Evolutionary conservation across 2,113 vertebrate species (phyloP).

Genomic region (Cichladusa arquata): DNA sequence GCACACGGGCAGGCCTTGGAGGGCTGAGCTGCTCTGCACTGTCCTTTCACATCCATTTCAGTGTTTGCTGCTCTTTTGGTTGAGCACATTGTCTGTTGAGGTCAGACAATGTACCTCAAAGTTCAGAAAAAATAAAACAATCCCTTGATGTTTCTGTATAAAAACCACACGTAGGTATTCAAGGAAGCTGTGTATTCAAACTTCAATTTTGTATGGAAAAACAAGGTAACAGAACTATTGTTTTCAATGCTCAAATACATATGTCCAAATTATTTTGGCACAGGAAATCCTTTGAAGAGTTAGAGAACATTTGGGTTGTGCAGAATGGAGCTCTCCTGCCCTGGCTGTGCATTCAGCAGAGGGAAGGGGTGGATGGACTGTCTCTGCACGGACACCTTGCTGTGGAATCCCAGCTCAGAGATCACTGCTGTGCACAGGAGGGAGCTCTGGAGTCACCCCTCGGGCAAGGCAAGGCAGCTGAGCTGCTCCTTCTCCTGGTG

Average conservation of each 20-base stretch:
- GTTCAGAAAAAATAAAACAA: background rate
- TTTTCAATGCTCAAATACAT: background rate
- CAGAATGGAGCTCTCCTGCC: background rate
- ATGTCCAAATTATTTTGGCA: background rate
- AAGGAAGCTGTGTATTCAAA: background rate
- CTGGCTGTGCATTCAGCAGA: background rate
- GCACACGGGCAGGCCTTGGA: background rate
- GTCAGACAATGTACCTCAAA: background rate
- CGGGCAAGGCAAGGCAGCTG: background rate
- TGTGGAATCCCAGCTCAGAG: fast-evolving
- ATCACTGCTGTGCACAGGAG: background rate
- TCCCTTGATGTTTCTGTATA: background rate
- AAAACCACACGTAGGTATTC: background rate
- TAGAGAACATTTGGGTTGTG: background rate
- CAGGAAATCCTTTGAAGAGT: background rate
- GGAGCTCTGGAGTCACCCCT: background rate
- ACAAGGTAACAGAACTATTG: background rate
- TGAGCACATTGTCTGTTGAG: background rate
- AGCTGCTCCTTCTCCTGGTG: background rate
- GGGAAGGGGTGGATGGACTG: background rate
- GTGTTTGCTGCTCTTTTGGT: background rate
- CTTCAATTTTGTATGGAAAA: background rate
- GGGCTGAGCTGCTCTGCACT: background rate
- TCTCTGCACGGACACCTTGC: background rate
- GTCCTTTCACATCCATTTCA: background rate